phyloP scores from a whole-genome alignment of 2,888 invertebrate species.

The Mimumesa dahlbomi region DNA sequence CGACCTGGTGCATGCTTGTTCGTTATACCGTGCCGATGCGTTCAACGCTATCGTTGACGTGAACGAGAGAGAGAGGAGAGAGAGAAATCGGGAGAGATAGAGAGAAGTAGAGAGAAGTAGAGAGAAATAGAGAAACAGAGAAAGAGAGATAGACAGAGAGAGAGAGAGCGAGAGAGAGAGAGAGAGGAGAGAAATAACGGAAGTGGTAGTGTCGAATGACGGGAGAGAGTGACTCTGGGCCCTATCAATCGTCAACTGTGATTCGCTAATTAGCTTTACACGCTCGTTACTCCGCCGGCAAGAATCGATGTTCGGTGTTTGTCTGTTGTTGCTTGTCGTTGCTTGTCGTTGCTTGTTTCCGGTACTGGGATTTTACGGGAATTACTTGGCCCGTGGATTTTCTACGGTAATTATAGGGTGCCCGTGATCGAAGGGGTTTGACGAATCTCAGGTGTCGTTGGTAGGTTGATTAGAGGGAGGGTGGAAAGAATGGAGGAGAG shows the following conservation, averaged over 20 bases:
- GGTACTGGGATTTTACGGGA: no score
- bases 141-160: background rate
- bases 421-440: no score
- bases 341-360: background rate
- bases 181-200: conserved; percentile 17
- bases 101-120: no score
- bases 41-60: conserved; percentile 7
- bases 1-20: conserved; percentile 47
- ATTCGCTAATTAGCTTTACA: conserved; percentile 42
- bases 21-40: conserved; percentile 41
- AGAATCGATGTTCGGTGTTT: conserved; percentile 1
- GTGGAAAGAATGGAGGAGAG: no score
- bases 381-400: no score
- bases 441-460: no score
- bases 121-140: no score
- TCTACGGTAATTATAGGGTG: no score
- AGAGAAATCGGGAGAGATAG: no score
- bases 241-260: conserved; percentile 26
- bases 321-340: background rate
- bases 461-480: no score
- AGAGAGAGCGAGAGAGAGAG: background rate
- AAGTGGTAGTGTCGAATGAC: conserved; percentile 38
- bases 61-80: background rate
- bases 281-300: conserved; percentile 6
- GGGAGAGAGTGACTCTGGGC: conserved; percentile 16